Conservation (phyloP, 2,113 vertebrate species). For the Ivindomyrus marchei region DNA sequence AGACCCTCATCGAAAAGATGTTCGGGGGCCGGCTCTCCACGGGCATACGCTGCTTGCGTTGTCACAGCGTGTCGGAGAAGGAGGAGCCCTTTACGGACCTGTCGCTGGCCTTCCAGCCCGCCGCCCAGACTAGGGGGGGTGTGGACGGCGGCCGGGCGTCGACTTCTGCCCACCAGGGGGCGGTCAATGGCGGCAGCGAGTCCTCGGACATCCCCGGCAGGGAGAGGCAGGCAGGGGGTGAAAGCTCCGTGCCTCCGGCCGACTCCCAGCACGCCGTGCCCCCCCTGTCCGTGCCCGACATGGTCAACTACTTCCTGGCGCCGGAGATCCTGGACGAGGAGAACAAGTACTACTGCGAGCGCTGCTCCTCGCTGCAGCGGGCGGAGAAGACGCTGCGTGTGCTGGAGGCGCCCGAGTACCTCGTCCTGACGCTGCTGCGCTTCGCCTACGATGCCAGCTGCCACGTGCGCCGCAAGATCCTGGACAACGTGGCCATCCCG, state of each 20-base stretch:
- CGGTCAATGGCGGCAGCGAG: constrained; percentile 62
- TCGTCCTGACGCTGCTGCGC: constrained; percentile 91
- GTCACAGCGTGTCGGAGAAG: constrained; percentile 85
- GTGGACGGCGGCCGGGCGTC: constrained; percentile 39
- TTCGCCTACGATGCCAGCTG: constrained; percentile 93
- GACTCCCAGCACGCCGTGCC: constrained; percentile 51
- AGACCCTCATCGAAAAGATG: constrained; percentile 84
- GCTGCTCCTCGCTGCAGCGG: constrained; percentile 84
- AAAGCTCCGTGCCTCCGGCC: constrained; percentile 31
- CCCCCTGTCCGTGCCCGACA: constrained; percentile 78
- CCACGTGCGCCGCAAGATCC: constrained; percentile 89
- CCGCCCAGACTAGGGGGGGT: constrained; percentile 28
- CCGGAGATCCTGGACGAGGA: constrained; percentile 92
- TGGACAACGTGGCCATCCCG: constrained; percentile 88
- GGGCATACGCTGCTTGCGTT: constrained; percentile 81
- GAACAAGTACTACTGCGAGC: constrained; percentile 94
- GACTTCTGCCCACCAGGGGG: constrained; percentile 50
- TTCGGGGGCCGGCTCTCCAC: constrained; percentile 89
- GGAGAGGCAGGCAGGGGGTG: neutral
- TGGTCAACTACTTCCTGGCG: constrained; percentile 92
- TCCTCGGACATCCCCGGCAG: constrained; percentile 28
- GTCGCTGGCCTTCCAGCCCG: constrained; percentile 87
- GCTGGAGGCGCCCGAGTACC: constrained; percentile 86
- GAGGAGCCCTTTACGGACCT: constrained; percentile 93
- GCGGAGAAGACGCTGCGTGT: constrained; percentile 91